Evolutionary conservation across 1,140 invertebrate species (phyloP).

Genomic region (Diorhabda carinulata): DNA sequence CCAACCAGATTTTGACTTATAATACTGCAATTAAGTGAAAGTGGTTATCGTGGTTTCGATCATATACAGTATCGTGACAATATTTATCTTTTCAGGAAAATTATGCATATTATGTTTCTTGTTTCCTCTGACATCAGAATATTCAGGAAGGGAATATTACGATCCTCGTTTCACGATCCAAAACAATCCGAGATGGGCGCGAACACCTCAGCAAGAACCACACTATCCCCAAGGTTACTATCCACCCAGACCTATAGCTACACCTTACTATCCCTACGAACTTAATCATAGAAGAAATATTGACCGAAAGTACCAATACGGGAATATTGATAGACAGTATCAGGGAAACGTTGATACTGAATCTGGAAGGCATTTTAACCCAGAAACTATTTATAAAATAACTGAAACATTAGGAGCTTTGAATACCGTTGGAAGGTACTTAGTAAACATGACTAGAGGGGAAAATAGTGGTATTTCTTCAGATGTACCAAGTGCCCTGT

Average conservation of each 20-base stretch:
- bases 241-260: slow-evolving; percentile 18
- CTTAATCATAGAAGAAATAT: neutral
- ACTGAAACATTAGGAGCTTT: slow-evolving; percentile 70
- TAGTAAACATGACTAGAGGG: slow-evolving; percentile 71
- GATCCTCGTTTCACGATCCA: slow-evolving; percentile 27
- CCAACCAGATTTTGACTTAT: too few species aligned
- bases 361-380: slow-evolving; percentile 38
- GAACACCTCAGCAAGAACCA: slow-evolving; percentile 15
- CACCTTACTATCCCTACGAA: slow-evolving; percentile 12
- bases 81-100: slow-evolving; percentile 27
- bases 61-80: too few species aligned
- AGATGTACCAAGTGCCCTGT: slow-evolving; percentile 67
- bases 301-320: neutral
- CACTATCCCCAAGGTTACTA: neutral
- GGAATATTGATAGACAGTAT: slow-evolving; percentile 23
- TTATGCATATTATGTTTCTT: slow-evolving; percentile 31
- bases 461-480: slow-evolving; percentile 49
- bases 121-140: slow-evolving; percentile 27
- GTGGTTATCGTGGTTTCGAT: too few species aligned
- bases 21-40: too few species aligned
- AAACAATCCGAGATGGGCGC: slow-evolving; percentile 26
- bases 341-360: slow-evolving; percentile 25
- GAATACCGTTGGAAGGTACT: slow-evolving; percentile 76
- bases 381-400: slow-evolving; percentile 57
- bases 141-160: slow-evolving; percentile 27